These are phyloP conservation scores for Phengaris alcon DNA, from an alignment of 2,888 invertebrate species.

Conservation along the genomic window DNA sequence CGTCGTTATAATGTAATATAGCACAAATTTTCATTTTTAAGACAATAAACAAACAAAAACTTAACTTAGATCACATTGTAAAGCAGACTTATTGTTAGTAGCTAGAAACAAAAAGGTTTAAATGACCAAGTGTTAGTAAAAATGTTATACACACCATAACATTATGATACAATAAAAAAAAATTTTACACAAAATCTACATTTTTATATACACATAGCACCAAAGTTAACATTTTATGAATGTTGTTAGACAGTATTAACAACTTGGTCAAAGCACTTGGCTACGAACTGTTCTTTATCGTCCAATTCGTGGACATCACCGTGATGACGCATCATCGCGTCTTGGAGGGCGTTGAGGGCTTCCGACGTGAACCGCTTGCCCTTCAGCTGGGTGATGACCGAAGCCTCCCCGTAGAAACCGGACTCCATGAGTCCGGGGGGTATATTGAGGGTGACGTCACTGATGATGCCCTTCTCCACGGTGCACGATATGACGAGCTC, in stretches of 20 bases:
- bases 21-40: background rate
- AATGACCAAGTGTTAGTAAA: constrained; percentile 34
- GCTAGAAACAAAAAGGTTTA: constrained; percentile 33
- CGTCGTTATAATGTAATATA: background rate
- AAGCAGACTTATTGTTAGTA: constrained; percentile 44
- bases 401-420: constrained; percentile 82
- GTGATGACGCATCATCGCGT: constrained; percentile 67
- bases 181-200: constrained; percentile 4
- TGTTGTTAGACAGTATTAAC: constrained; percentile 75
- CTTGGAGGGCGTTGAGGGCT: constrained; percentile 80
- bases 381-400: constrained; percentile 82
- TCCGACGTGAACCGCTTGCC: constrained; percentile 83
- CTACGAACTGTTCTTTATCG: constrained; percentile 81
- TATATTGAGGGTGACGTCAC: constrained; percentile 82
- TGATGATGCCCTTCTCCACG: constrained; percentile 82
- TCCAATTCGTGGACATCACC: constrained; percentile 62
- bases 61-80: constrained; percentile 61
- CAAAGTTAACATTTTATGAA: background rate
- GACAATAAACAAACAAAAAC: constrained; percentile 43
- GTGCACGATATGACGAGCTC: constrained; percentile 81
- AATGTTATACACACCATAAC: background rate
- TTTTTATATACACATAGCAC: constrained; percentile 10
- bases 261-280: constrained; percentile 81
- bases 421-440: constrained; percentile 80
- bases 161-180: background rate